Evolutionary conservation across 2,113 vertebrate genomes (phyloP), one percentile per base, ranked within the genome.

Genomic region (Leptobrachium ailaonicum): DNA sequence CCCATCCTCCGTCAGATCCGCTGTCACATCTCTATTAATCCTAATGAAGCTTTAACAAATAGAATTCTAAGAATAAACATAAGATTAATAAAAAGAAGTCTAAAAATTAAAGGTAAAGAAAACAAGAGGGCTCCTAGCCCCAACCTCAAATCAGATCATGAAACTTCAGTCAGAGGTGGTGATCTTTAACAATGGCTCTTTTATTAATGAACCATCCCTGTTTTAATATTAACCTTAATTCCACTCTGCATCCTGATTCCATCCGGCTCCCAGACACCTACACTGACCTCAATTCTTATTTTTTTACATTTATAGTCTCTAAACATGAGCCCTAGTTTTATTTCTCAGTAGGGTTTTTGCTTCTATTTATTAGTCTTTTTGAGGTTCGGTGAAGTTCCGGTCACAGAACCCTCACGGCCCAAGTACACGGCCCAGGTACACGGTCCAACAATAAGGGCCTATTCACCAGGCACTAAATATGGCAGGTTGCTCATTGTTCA

Each of bases 381-480:
- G 47, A 50, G 47, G 8, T 50, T 1, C 0, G 8, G 47, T 50
- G 8, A 5, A 8, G 8, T 50, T 12, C 56, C 3, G 4, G 66
- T 4, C 11, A 73, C 47, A 2, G 47, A 5, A 60, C n/a, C 60
- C 66, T 60, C 42, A 68, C 64, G 40, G 41, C 40, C 13, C 74
- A 81, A 75, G 71, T 74, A 69, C 62, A 56, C 68, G 71, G 72
- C 58, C 79, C 70, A 32, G 20, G 20, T 32, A 32, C 20, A 32
- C 20, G 40, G 41, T 45, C 13, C 74, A 81, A 75, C 79, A 80
- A 69, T 69, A 56, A 75, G 71, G 72, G 56, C 79, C 70, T 47
- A 74, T 58, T 74, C 58, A 10, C 4, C 41, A 75, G n/a, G 53
- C 64, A 11, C 44, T 64, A 68, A 68, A 73, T 68, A 68, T 80